phyloP scores from a whole-genome alignment of 2,888 invertebrate genomes.

The Conomelus anceps region DNA sequence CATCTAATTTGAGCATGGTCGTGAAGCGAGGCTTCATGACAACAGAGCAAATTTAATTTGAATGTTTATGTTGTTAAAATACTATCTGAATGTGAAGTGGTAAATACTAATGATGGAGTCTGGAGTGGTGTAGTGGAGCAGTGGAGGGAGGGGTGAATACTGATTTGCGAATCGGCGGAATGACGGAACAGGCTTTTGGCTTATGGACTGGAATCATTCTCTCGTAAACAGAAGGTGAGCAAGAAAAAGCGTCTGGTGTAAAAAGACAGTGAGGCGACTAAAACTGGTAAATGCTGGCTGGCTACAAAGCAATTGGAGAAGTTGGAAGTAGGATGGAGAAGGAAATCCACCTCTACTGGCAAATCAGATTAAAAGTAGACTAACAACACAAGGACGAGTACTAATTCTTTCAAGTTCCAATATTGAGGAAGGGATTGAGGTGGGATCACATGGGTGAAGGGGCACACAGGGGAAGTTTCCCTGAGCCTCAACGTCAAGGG shows the following conservation, averaged over 20 bases:
- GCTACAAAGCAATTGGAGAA: background rate
- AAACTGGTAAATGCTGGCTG: background rate
- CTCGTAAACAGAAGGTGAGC: background rate
- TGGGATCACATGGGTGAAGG: background rate
- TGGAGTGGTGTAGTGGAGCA: background rate
- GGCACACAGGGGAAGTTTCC: too few species aligned
- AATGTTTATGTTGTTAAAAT: background rate
- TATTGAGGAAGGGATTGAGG: background rate
- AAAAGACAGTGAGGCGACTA: too few species aligned
- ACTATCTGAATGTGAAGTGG: background rate
- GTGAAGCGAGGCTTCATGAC: background rate
- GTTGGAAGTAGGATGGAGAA: background rate
- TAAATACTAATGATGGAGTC: too few species aligned
- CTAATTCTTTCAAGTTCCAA: background rate
- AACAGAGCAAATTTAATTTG: background rate
- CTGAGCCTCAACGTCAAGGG: too few species aligned
- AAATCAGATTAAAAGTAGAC: background rate
- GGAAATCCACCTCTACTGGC: background rate
- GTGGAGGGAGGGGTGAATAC: background rate
- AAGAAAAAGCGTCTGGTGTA: background rate
- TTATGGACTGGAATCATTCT: background rate
- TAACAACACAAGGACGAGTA: background rate
- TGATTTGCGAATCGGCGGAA: background rate
- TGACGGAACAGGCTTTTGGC: background rate
- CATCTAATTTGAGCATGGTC: background rate